Evolutionary conservation across 2,797 vertebrate genomes (phyloP).

Genomic region (Manis crassicaudata): DNA sequence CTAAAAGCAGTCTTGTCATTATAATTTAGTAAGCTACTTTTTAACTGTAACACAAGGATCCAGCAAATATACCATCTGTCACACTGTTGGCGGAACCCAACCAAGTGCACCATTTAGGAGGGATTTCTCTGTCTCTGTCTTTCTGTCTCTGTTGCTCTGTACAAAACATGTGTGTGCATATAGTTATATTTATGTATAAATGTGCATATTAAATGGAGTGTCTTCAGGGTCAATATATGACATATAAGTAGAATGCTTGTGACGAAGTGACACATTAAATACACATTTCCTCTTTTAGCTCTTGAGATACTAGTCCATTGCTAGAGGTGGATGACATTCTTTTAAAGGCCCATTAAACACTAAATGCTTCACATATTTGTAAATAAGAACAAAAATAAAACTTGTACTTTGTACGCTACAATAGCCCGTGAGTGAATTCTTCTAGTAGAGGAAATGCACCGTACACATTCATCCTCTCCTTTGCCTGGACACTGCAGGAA

Average conservation of each 20-base stretch:
- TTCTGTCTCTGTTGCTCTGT: background rate
- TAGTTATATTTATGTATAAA: background rate
- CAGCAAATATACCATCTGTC: background rate
- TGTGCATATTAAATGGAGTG: constrained; percentile 13
- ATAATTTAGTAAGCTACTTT: constrained; percentile 51
- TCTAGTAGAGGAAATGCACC: background rate
- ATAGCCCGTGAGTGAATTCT: constrained; percentile 33
- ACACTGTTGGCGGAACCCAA: background rate
- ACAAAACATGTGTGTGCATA: background rate
- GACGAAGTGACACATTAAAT: background rate
- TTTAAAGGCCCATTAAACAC: background rate
- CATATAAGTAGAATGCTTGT: background rate
- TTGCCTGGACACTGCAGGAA: background rate
- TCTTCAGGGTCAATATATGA: background rate
- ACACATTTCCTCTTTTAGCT: constrained; percentile 1
- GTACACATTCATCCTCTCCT: background rate
- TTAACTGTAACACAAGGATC: constrained; percentile 33
- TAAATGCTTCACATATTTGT: background rate
- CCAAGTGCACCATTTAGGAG: background rate
- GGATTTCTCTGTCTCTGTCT: background rate
- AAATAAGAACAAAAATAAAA: constrained; percentile 22
- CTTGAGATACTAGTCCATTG: background rate
- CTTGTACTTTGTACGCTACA: background rate
- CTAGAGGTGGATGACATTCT: background rate
- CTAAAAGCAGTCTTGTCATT: constrained; percentile 69